Evolutionary conservation across 2,888 invertebrate species (phyloP).

Genomic region (Cepaea hortensis): DNA sequence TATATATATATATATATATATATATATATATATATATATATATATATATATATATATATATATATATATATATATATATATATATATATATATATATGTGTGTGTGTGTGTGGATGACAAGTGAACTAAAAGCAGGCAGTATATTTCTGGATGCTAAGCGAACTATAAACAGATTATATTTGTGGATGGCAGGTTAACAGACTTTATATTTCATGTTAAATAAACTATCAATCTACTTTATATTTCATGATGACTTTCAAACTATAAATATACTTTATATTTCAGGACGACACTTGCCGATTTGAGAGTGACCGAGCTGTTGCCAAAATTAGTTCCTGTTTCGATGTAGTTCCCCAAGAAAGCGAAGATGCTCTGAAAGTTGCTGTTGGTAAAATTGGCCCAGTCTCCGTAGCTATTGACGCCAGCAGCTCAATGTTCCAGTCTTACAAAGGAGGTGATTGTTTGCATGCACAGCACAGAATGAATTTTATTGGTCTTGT

Average conservation of each 20-base stretch:
- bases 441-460: slow-evolving; percentile 60
- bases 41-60: too few species aligned
- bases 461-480: too few species aligned
- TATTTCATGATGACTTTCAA: slow-evolving; percentile 41
- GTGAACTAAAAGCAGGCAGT: not conserved
- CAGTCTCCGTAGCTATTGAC: slow-evolving; percentile 91
- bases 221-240: not conserved
- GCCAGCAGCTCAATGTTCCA: slow-evolving; percentile 82
- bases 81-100: too few species aligned
- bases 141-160: not conserved
- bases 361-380: slow-evolving; percentile 59
- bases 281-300: slow-evolving; percentile 56
- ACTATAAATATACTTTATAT: not conserved
- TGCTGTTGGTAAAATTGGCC: slow-evolving; percentile 75
- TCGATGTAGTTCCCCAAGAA: slow-evolving; percentile 59
- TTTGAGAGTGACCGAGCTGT: slow-evolving; percentile 57
- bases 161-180: not conserved
- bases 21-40: too few species aligned
- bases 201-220: not conserved
- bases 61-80: too few species aligned
- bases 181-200: not conserved
- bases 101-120: too few species aligned
- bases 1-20: too few species aligned
- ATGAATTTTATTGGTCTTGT: too few species aligned
- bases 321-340: slow-evolving; percentile 62